Percentiles rank a stretch among this genome's conserved stretches.
Evolutionary conservation across 1,140 invertebrate species (phyloP).

Genomic region (Drosophila varians): DNA sequence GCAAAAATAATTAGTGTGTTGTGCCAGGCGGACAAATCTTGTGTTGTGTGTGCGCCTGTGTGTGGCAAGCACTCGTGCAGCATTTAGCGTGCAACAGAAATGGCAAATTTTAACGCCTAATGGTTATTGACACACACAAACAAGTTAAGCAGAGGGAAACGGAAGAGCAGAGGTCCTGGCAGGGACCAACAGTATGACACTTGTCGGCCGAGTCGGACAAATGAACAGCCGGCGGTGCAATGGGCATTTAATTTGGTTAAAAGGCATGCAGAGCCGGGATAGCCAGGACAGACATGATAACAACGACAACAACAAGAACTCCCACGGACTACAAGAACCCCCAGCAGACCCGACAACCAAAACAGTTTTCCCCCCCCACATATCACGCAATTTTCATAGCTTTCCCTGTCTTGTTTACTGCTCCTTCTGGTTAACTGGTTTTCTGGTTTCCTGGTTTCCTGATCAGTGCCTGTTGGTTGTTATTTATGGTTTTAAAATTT

Average conservation of each 20-base stretch:
- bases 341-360: slow-evolving; percentile 61
- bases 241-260: slow-evolving; percentile 32
- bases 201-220: slow-evolving; percentile 59
- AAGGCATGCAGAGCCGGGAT: slow-evolving; percentile 13
- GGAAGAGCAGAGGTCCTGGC: neutral
- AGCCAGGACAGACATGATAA: slow-evolving; percentile 61
- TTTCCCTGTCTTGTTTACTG: slow-evolving; percentile 35
- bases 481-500: slow-evolving; percentile 66
- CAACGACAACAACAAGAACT: slow-evolving; percentile 38
- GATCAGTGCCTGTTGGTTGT: slow-evolving; percentile 38
- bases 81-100: slow-evolving; percentile 28
- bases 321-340: slow-evolving; percentile 29
- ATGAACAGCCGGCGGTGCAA: slow-evolving; percentile 66
- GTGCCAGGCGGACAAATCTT: slow-evolving; percentile 56
- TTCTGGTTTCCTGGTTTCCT: too few relatives aligned
- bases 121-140: slow-evolving; percentile 69
- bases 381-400: slow-evolving; percentile 66
- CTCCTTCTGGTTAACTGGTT: too few relatives aligned
- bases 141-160: slow-evolving; percentile 5
- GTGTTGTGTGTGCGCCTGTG: slow-evolving; percentile 27
- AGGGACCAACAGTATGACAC: slow-evolving; percentile 68
- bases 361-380: slow-evolving; percentile 71
- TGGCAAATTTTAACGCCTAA: slow-evolving; percentile 76
- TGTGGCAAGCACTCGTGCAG: slow-evolving; percentile 30
- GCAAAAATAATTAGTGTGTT: slow-evolving; percentile 75